These are phyloP conservation scores for Gisinianus flammeolus DNA, from an alignment of 2,888 invertebrate genomes.

Conservation along the genomic window DNA sequence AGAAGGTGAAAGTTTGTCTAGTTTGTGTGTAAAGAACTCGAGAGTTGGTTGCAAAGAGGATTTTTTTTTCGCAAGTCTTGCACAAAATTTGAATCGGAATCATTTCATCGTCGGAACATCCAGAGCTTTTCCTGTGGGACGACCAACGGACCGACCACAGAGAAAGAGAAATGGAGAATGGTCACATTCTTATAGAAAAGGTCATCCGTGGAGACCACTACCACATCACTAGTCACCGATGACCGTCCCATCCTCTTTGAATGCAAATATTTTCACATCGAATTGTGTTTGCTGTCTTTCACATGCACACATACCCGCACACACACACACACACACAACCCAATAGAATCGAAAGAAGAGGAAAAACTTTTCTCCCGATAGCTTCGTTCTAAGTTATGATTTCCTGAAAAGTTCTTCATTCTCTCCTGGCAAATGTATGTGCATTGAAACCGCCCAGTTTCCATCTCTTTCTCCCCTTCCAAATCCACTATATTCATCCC, in stretches of 20 bases:
- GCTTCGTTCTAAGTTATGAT: constrained; percentile 44
- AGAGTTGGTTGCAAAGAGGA: not conserved
- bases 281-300: constrained; percentile 47
- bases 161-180: constrained; percentile 17
- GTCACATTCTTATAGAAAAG: constrained; percentile 38
- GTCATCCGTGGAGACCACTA: constrained; percentile 44
- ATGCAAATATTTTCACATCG: constrained; percentile 53
- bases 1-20: not conserved
- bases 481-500: not conserved
- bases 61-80: constrained; percentile 45
- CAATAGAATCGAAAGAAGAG: constrained; percentile 4
- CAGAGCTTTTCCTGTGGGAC: constrained; percentile 42
- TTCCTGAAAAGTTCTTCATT: constrained; percentile 43
- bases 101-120: constrained; percentile 37
- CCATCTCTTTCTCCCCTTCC: constrained; percentile 4
- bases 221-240: constrained; percentile 19
- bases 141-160: not conserved
- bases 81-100: constrained; percentile 51
- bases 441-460: not conserved
- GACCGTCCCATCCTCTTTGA: constrained; percentile 46
- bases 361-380: constrained; percentile 32
- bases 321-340: not conserved
- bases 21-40: constrained; percentile 7
- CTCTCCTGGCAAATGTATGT: not conserved
- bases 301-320: not conserved